These are phyloP conservation scores for Erebia palarica DNA, from an alignment of 2,888 invertebrate species.

Conservation along the genomic window DNA sequence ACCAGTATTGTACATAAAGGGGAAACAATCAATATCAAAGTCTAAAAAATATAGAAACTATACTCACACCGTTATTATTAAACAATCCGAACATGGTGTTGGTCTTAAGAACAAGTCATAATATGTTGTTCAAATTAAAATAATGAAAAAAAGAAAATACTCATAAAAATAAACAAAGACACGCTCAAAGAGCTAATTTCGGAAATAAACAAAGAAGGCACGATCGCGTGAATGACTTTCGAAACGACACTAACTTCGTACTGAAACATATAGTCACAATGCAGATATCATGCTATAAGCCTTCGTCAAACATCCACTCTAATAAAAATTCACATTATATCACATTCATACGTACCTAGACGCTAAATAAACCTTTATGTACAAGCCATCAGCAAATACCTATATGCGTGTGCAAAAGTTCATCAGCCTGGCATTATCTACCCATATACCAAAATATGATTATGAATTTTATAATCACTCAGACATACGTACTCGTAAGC, in stretches of 20 bases:
- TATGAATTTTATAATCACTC: too few relatives aligned
- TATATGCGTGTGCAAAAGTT: too few relatives aligned
- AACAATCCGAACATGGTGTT: constrained; percentile 52
- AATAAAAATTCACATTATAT: constrained; percentile 40
- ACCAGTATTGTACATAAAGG: background rate
- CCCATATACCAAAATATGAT: too few relatives aligned
- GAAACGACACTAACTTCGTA: constrained; percentile 24
- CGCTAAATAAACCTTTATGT: background rate
- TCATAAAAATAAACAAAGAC: background rate
- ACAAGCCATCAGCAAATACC: constrained; percentile 3
- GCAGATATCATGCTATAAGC: constrained; percentile 39
- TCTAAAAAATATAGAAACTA: constrained; percentile 22
- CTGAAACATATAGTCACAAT: constrained; percentile 5
- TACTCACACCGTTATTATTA: constrained; percentile 54
- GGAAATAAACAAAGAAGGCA: constrained; percentile 38
- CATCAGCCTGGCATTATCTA: background rate
- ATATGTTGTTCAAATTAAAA: background rate
- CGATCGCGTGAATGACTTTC: constrained; percentile 46
- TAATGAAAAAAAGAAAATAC: background rate
- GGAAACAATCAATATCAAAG: too few relatives aligned
- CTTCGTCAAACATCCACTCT: constrained; percentile 51
- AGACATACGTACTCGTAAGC: too few relatives aligned
- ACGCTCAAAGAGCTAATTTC: background rate
- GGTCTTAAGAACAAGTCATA: constrained; percentile 14
- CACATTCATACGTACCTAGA: background rate